Conservation (phyloP, 2,797 vertebrate species). For the Rhabdomys pumilio region DNA sequence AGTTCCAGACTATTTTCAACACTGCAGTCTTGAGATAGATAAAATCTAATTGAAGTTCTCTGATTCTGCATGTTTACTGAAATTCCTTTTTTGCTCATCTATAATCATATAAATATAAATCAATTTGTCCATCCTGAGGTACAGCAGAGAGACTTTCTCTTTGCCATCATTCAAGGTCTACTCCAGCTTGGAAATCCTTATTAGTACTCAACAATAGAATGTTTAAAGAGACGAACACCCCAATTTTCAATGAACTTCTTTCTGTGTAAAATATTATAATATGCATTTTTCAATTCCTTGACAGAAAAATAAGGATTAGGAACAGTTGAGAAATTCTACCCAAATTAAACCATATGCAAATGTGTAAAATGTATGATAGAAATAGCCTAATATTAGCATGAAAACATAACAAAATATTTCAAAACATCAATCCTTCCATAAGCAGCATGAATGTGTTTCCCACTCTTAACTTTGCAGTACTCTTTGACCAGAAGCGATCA, state of each 20-base stretch:
- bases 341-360: conserved; percentile 59
- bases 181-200: conserved; percentile 3
- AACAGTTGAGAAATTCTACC: neutral
- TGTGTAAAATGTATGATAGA: conserved; percentile 26
- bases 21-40: neutral
- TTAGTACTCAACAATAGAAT: neutral
- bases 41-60: neutral
- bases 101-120: neutral
- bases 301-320: conserved; percentile 18
- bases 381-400: conserved; percentile 4
- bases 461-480: conserved; percentile 37
- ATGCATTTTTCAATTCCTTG: neutral
- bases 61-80: conserved; percentile 4
- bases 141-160: neutral
- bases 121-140: neutral
- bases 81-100: neutral
- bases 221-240: neutral
- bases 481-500: conserved; percentile 70
- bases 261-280: conserved; percentile 17
- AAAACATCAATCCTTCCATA: conserved; percentile 55
- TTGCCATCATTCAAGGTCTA: neutral
- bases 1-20: neutral
- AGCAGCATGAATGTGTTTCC: conserved; percentile 6
- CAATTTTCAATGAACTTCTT: neutral
- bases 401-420: conserved; percentile 43